A percentile compares a stretch with the other conserved stretches of the same genome.
phyloP scores from a whole-genome alignment of 2,888 invertebrate genomes.

The Steinernema carpocapsae region DNA sequence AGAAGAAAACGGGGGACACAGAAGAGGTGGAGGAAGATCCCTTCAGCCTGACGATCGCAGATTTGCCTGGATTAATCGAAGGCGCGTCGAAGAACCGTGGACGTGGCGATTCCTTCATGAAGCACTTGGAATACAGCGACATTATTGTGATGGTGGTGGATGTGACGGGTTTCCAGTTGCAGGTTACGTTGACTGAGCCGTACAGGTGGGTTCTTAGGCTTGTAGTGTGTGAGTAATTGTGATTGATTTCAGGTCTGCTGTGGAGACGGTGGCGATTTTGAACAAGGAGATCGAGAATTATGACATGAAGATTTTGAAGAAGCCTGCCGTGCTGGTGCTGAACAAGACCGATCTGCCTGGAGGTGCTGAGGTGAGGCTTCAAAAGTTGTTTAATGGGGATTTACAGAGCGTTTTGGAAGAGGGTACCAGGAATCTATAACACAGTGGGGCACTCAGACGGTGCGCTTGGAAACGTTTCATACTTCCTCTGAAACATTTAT shows the following conservation, averaged over 20 bases:
- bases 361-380: slow-evolving; percentile 45
- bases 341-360: slow-evolving; percentile 59
- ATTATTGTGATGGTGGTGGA: slow-evolving; percentile 65
- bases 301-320: slow-evolving; percentile 49
- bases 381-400: slow-evolving; percentile 32
- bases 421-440: too few relatives aligned
- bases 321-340: slow-evolving; percentile 57
- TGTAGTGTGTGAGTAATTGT: neutral
- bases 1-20: too few relatives aligned
- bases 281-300: slow-evolving; percentile 61
- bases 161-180: slow-evolving; percentile 60
- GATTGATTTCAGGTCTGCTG: slow-evolving; percentile 48
- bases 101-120: slow-evolving; percentile 61
- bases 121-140: slow-evolving; percentile 65
- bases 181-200: slow-evolving; percentile 54
- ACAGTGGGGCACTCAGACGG: too few relatives aligned
- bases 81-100: slow-evolving; percentile 63
- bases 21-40: slow-evolving; percentile 37
- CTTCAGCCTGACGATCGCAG: slow-evolving; percentile 62
- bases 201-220: slow-evolving; percentile 46
- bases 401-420: too few relatives aligned
- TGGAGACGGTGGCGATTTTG: slow-evolving; percentile 60
- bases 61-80: slow-evolving; percentile 64
- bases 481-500: slow-evolving; percentile 16
- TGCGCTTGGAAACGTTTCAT: too few relatives aligned